Percentiles rank a stretch among this genome's conserved stretches.
Evolutionary conservation across 2,113 vertebrate species (phyloP).

Genomic region (Toxotes chatareus): DNA sequence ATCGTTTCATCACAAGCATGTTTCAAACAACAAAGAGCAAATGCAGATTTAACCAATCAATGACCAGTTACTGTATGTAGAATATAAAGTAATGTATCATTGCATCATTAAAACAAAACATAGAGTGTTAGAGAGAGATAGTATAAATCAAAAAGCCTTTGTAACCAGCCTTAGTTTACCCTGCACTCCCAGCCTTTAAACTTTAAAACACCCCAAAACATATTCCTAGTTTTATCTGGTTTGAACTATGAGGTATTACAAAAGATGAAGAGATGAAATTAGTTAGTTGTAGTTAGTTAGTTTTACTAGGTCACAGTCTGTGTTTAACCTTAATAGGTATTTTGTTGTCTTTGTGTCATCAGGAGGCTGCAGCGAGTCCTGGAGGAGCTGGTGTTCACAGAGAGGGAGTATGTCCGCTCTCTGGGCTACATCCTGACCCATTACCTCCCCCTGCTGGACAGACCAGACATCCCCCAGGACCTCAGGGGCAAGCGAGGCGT

Average conservation of each 20-base stretch:
- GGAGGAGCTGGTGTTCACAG: slow-evolving; percentile 86
- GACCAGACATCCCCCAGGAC: slow-evolving; percentile 84
- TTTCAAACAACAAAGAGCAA: not conserved
- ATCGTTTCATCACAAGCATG: not conserved
- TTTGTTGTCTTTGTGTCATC: slow-evolving; percentile 19
- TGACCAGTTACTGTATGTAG: not conserved
- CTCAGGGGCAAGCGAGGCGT: slow-evolving; percentile 82
- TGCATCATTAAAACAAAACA: too few species aligned
- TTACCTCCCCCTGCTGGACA: slow-evolving; percentile 85
- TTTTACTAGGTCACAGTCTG: not conserved
- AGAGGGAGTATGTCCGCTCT: slow-evolving; percentile 83
- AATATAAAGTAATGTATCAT: not conserved
- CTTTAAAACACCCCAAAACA: not conserved
- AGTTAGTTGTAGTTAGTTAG: too few species aligned
- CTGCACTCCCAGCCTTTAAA: not conserved
- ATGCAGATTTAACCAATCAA: not conserved
- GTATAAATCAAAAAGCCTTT: too few species aligned
- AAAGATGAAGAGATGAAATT: not conserved
- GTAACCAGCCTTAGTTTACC: too few species aligned
- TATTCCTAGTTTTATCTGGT: not conserved
- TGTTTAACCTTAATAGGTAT: not conserved
- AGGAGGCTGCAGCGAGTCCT: slow-evolving; percentile 85
- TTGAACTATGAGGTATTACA: not conserved
- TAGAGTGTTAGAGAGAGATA: too few species aligned
- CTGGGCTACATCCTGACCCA: slow-evolving; percentile 83